A percentile compares a stretch with the other conserved stretches of the same genome.
Conservation (phyloP, 2,797 vertebrate species). For the Argentina silus region DNA sequence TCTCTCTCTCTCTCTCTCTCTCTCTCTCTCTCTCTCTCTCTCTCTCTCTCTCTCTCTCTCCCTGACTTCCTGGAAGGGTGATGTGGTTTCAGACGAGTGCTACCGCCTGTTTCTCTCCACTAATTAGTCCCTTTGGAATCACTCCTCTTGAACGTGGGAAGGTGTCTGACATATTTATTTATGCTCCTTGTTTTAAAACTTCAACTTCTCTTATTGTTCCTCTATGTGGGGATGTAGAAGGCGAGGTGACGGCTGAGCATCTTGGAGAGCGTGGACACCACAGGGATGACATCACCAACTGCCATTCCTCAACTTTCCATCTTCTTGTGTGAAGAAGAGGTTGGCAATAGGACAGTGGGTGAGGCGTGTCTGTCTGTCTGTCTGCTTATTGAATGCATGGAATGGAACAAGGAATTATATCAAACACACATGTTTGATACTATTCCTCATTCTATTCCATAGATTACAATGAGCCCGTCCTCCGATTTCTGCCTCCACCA, state of each 20-base stretch:
- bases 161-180: slow-evolving; percentile 58
- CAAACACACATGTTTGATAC: too few species aligned
- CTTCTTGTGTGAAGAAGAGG: background rate
- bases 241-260: background rate
- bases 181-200: slow-evolving; percentile 46
- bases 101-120: slow-evolving; percentile 38
- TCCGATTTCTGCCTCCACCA: too few species aligned
- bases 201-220: slow-evolving; percentile 23
- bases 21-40: slow-evolving; percentile 22
- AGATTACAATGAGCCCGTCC: too few species aligned
- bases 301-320: background rate
- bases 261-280: slow-evolving; percentile 15
- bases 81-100: slow-evolving; percentile 47
- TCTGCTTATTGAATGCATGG: too few species aligned
- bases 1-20: slow-evolving; percentile 32
- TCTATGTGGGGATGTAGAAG: background rate
- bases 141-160: slow-evolving; percentile 48
- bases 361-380: background rate
- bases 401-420: too few species aligned
- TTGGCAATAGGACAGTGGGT: background rate
- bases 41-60: slow-evolving; percentile 28
- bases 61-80: slow-evolving; percentile 39
- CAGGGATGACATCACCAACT: background rate
- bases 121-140: slow-evolving; percentile 60
- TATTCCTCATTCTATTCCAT: too few species aligned